Percentiles rank a stretch among this genome's conserved stretches.
Evolutionary conservation across 2,888 invertebrate genomes (phyloP).

Genomic region (Andrena trimmerana): DNA sequence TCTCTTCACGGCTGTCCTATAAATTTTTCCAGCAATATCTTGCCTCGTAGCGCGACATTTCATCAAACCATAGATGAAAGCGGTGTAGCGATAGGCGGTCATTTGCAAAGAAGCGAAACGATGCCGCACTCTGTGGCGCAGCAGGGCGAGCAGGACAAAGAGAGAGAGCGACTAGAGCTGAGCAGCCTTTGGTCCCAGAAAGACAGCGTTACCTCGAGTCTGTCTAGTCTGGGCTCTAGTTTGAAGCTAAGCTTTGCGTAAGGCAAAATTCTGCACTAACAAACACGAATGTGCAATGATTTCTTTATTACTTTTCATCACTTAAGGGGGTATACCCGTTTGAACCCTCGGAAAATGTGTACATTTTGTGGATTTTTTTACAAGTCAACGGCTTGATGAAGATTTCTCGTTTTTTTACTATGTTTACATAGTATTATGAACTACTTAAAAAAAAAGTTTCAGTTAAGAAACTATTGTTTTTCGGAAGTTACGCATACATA

Average conservation of each 20-base stretch:
- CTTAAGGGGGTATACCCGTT: conserved; percentile 36
- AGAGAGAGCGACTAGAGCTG: conserved; percentile 82
- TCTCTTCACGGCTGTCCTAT: neutral
- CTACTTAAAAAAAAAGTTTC: no score
- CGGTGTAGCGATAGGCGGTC: conserved; percentile 76
- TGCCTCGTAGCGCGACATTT: conserved; percentile 85
- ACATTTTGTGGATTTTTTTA: no score
- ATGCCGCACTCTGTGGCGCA: conserved; percentile 84
- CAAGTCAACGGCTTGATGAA: no score
- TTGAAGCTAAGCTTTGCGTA: conserved; percentile 95
- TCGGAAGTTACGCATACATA: no score
- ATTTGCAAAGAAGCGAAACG: conserved; percentile 82
- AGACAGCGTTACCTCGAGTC: conserved; percentile 89
- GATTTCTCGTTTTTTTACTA: no score
- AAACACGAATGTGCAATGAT: neutral
- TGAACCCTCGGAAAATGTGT: no score
- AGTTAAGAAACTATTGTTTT: no score
- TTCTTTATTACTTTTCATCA: conserved; percentile 36
- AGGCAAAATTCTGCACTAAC: conserved; percentile 73
- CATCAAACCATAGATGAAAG: conserved; percentile 82
- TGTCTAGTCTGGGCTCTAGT: conserved; percentile 93
- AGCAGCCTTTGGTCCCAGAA: conserved; percentile 84
- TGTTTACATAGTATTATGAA: no score
- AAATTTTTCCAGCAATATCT: conserved; percentile 70
- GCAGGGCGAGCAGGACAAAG: conserved; percentile 83